phyloP scores from a whole-genome alignment of 2,113 vertebrate genomes.

The Fulmarus glacialis region DNA sequence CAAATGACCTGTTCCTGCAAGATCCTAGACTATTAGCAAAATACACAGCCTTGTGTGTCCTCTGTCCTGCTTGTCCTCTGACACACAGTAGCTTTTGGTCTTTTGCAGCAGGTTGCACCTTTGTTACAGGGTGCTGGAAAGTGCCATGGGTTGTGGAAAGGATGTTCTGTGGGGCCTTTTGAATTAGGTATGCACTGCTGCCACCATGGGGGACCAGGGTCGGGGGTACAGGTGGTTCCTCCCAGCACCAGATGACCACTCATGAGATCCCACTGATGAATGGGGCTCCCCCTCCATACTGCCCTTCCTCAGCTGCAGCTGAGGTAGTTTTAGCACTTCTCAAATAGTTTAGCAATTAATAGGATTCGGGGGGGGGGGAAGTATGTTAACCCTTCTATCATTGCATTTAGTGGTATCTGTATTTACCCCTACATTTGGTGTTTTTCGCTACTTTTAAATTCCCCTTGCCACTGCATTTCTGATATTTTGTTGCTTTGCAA shows the following conservation, averaged over 20 bases:
- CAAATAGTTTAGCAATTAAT: background rate
- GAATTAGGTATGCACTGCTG: background rate
- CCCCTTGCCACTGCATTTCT: background rate
- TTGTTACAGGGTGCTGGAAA: background rate
- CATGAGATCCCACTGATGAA: accelerated
- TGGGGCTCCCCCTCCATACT: accelerated
- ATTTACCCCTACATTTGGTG: background rate
- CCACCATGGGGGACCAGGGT: accelerated
- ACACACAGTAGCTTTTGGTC: background rate
- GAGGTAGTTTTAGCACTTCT: background rate
- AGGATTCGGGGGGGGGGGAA: accelerated
- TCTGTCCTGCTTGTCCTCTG: background rate
- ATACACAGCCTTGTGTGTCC: background rate
- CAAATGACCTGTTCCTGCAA: background rate
- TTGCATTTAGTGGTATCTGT: background rate
- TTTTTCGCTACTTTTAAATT: background rate
- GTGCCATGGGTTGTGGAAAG: background rate
- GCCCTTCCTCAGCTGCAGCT: background rate
- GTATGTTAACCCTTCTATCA: background rate
- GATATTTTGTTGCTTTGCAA: background rate
- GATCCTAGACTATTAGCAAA: background rate
- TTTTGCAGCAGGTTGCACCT: background rate
- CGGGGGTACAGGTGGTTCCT: background rate
- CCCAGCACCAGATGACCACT: accelerated
- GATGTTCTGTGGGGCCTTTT: background rate